Conservation (phyloP, 1,140 invertebrate genomes). For the Melitaea cinxia region DNA sequence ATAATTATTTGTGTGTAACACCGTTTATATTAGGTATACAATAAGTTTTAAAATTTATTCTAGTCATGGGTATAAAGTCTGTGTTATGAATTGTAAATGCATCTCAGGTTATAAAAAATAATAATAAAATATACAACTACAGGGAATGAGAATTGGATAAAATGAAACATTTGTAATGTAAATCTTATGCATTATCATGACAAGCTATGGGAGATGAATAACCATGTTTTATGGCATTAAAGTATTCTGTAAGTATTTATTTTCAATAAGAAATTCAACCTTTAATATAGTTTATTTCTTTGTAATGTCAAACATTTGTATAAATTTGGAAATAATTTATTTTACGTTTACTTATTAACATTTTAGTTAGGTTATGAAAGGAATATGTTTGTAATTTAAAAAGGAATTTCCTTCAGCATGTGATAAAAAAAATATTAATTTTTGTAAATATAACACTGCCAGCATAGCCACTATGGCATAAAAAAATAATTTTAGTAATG, state of each 20-base stretch:
- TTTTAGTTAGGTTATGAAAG: neutral
- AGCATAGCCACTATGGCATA: neutral
- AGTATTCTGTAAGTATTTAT: no score
- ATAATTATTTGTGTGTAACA: slow-evolving; percentile 43
- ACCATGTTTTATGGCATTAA: no score
- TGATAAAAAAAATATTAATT: slow-evolving; percentile 3
- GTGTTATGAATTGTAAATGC: neutral
- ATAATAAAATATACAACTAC: slow-evolving; percentile 25
- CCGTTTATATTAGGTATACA: slow-evolving; percentile 21
- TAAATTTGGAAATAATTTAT: neutral
- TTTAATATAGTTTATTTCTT: no score
- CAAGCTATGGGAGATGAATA: neutral
- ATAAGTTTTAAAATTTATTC: slow-evolving; percentile 30
- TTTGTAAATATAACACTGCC: slow-evolving; percentile 13
- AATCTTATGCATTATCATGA: no score
- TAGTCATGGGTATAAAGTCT: slow-evolving; percentile 31
- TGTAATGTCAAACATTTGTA: slow-evolving; percentile 5
- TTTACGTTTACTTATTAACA: neutral
- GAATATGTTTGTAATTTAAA: neutral
- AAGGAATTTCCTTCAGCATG: neutral
- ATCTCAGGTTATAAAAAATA: slow-evolving; percentile 18
- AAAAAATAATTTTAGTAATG: neutral
- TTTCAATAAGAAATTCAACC: no score
- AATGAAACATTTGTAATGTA: slow-evolving; percentile 9
- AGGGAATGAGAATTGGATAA: slow-evolving; percentile 34